A percentile compares a stretch with the other conserved stretches of the same genome.
phyloP scores from a whole-genome alignment of 2,113 vertebrate genomes.

The Triplophysa tibetana region DNA sequence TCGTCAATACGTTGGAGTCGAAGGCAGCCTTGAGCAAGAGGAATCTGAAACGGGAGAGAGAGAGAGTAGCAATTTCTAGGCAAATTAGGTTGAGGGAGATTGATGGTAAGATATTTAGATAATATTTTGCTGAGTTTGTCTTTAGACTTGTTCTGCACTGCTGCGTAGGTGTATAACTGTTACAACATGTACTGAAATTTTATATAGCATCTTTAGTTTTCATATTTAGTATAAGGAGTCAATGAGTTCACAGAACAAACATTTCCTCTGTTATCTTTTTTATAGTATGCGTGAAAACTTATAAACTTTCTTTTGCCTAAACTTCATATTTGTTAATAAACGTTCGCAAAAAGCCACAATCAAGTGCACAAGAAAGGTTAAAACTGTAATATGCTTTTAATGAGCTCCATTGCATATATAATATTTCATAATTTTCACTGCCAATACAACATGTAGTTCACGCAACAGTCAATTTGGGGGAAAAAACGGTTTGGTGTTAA shows the following conservation, averaged over 20 bases:
- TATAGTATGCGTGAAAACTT: background rate
- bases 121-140: conserved; percentile 9
- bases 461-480: conserved; percentile 41
- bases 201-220: background rate
- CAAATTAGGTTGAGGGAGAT: conserved; percentile 34
- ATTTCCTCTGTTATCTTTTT: background rate
- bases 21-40: conserved; percentile 40
- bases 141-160: background rate
- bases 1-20: conserved; percentile 43
- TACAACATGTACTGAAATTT: background rate
- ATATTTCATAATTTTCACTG: conserved; percentile 54
- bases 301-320: conserved; percentile 4
- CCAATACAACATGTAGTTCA: conserved; percentile 54
- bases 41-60: background rate
- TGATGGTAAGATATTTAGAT: conserved; percentile 3
- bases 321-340: conserved; percentile 25
- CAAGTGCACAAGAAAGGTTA: conserved; percentile 44
- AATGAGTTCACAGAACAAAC: background rate
- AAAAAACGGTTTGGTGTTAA: conserved; percentile 48
- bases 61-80: conserved; percentile 24
- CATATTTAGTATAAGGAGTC: background rate
- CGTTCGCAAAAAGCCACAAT: conserved; percentile 10
- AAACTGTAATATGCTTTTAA: conserved; percentile 51
- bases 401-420: conserved; percentile 45
- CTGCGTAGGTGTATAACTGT: background rate